Conservation (phyloP, 2,888 invertebrate genomes). For the Drosophila ustulata region DNA sequence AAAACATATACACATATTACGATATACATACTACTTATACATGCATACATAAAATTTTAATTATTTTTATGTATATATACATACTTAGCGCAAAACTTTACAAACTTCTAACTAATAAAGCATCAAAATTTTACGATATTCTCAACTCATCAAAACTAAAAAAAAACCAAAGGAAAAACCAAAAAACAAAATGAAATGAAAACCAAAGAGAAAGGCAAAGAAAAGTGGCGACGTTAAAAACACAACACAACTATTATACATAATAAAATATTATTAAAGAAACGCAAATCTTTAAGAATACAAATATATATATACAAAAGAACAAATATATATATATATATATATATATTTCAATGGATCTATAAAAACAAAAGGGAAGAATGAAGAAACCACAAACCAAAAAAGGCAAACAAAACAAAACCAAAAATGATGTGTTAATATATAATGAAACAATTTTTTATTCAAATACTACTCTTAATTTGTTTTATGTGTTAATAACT, state of each 20-base stretch:
- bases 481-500: constrained; percentile 81
- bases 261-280: constrained; percentile 40
- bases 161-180: constrained; percentile 38
- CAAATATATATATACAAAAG: constrained; percentile 36
- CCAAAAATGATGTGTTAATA: constrained; percentile 68
- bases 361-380: constrained; percentile 47
- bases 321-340: constrained; percentile 30
- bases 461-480: constrained; percentile 81
- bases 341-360: constrained; percentile 80
- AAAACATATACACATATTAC: constrained; percentile 34
- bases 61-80: constrained; percentile 64
- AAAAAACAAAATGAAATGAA: constrained; percentile 20
- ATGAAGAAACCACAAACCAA: constrained; percentile 48
- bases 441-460: constrained; percentile 76
- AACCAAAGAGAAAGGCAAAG: constrained; percentile 26
- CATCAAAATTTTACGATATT: constrained; percentile 78
- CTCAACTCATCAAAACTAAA: constrained; percentile 64
- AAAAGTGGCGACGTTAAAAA: constrained; percentile 24
- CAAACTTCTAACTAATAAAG: constrained; percentile 73
- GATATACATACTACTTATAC: constrained; percentile 17
- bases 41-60: constrained; percentile 49
- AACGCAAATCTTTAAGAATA: constrained; percentile 35
- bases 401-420: constrained; percentile 41
- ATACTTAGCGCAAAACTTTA: constrained; percentile 65
- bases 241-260: constrained; percentile 55